Evolutionary conservation across 2,888 invertebrate genomes (phyloP), one percentile per base, ranked within the genome.

Genomic region (Trissolcus japonicus): DNA sequence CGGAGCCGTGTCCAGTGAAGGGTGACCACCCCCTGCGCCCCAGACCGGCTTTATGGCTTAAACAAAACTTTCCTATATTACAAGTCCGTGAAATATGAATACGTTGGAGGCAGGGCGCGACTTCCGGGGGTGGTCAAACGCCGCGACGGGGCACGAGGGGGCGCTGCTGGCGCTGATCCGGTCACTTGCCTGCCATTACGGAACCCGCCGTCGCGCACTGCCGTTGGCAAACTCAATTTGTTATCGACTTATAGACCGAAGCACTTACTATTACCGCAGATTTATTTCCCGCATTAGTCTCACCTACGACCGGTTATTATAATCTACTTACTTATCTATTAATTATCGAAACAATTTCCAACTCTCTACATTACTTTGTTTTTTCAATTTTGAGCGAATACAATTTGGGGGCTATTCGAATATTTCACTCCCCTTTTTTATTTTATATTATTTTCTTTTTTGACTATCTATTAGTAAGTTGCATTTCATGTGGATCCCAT

Each of bases 231-330:
- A 87, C 84, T 85, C 89, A 86, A 89, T 89, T 89, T 89, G 88
- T 89, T 89, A 88, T 89, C 89, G 89, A 89, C 88, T 89, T 89
- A 89, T 87, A 86, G 86, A 84, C 86, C 85, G 87, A 87, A 86
- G 86, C 88, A 87, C 89, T 89, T 88, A 88, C 89, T 86, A 89
- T 89, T 89, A 88, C 87, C 86, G 85, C 87, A 88, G 88, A 89
- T 89, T 89, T 89, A 89, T 89, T 87, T 86, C 85, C 80, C 86
- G 81, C 87, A 89, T 89, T 88, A 89, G 86, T 82, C 78, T 80
- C 85, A 82, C 84, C 84, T 83, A 82, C 86, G 82, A 84, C 82
- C 57, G 17, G 17, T 40, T 35, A 55, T 55, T 16, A 55, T 55
- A 51, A 16, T 46, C 19, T 40, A 63, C 21, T 85, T 86, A 85